Percentiles rank a stretch among this genome's conserved stretches.
phyloP scores from a whole-genome alignment of 2,888 invertebrate species.

The Achlya flavicornis region DNA sequence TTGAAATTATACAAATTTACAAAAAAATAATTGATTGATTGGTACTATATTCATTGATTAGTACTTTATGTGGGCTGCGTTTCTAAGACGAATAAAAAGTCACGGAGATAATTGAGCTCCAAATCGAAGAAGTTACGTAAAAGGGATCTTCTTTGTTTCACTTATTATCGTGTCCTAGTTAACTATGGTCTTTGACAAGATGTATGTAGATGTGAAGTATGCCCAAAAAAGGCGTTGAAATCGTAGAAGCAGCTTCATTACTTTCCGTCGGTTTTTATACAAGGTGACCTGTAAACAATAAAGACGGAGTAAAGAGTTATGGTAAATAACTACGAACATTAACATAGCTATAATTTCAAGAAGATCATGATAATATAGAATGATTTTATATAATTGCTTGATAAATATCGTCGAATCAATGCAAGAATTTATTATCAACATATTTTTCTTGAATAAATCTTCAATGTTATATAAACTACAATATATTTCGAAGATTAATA shows the following conservation, averaged over 20 bases:
- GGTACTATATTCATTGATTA: no score
- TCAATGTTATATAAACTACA: no score
- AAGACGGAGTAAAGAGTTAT: constrained; percentile 41
- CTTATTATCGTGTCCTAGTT: constrained; percentile 48
- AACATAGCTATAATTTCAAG: constrained; percentile 27
- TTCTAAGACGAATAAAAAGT: no score
- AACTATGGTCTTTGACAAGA: constrained; percentile 47
- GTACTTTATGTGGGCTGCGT: no score
- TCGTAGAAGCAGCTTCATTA: constrained; percentile 38
- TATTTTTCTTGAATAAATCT: no score
- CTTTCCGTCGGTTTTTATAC: constrained; percentile 55
- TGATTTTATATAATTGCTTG: neutral
- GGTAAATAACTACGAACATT: constrained; percentile 39
- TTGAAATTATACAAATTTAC: no score
- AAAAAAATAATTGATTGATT: no score
- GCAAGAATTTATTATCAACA: neutral
- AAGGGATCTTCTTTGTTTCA: constrained; percentile 53
- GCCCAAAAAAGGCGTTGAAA: constrained; percentile 40
- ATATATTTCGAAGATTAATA: no score
- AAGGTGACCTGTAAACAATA: constrained; percentile 61
- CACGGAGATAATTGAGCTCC: constrained; percentile 31
- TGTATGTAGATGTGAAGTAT: no score
- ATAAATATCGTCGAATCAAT: constrained; percentile 3
- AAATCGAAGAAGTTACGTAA: constrained; percentile 39
- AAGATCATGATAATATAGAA: neutral